Conservation (phyloP, 1,140 invertebrate species). For the Manduca sexta region DNA sequence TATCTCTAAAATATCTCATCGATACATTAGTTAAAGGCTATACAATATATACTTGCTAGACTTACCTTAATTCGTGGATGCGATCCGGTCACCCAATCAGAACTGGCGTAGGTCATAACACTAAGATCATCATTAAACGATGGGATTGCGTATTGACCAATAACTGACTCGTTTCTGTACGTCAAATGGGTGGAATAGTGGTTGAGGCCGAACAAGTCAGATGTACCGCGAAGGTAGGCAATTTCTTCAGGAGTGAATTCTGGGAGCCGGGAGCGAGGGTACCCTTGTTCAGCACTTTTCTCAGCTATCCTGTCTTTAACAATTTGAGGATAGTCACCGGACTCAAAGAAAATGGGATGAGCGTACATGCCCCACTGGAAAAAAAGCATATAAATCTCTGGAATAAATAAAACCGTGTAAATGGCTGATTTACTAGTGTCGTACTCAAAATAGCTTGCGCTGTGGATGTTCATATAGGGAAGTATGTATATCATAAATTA, state of each 20-base stretch:
- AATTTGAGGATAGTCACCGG: constrained; percentile 73
- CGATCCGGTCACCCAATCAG: constrained; percentile 9
- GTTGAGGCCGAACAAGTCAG: constrained; percentile 75
- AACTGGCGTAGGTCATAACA: constrained; percentile 7
- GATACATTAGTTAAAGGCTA: no score
- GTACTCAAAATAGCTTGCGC: no score
- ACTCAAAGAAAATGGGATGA: constrained; percentile 68
- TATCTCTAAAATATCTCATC: no score
- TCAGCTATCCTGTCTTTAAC: constrained; percentile 68
- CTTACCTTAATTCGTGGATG: not conserved
- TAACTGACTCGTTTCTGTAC: constrained; percentile 16
- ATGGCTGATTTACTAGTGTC: no score
- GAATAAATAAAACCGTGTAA: not conserved
- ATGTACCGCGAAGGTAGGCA: constrained; percentile 29
- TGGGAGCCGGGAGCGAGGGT: constrained; percentile 18
- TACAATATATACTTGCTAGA: no score
- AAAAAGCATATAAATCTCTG: constrained; percentile 1
- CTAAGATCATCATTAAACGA: constrained; percentile 17
- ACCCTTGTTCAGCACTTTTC: constrained; percentile 31
- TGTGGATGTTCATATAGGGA: no score
- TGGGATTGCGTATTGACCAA: constrained; percentile 7
- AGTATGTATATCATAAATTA: no score
- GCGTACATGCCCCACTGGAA: constrained; percentile 17
- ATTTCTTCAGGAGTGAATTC: constrained; percentile 27
- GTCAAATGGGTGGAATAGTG: constrained; percentile 57